Conservation (phyloP, 2,113 vertebrate genomes). For the Larimichthys crocea region DNA sequence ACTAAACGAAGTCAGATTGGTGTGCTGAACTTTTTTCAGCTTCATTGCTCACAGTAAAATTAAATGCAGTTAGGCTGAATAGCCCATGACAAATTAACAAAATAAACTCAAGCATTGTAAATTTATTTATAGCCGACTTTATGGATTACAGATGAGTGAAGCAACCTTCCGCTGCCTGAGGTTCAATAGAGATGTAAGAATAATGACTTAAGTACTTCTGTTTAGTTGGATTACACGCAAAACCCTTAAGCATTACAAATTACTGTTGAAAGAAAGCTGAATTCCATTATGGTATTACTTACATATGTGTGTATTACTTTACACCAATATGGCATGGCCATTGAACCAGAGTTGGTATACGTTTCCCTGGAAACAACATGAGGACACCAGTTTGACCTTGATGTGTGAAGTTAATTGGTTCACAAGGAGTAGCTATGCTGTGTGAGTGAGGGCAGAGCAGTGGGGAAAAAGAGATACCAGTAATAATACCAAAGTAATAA, state of each 20-base stretch:
- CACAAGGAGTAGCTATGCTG: background rate
- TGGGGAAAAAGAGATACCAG: background rate
- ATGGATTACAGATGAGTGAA: slow-evolving; percentile 48
- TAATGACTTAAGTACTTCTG: slow-evolving; percentile 50
- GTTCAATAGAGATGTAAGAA: slow-evolving; percentile 56
- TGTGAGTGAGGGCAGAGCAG: background rate
- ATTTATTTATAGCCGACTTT: slow-evolving; percentile 52
- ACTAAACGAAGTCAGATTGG: slow-evolving; percentile 19
- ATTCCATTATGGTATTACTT: slow-evolving; percentile 47
- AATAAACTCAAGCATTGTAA: slow-evolving; percentile 51
- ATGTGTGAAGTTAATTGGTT: slow-evolving; percentile 9
- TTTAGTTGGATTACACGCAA: slow-evolving; percentile 64
- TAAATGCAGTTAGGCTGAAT: slow-evolving; percentile 43
- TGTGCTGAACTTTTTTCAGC: slow-evolving; percentile 21
- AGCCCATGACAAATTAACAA: slow-evolving; percentile 56
- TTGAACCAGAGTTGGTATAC: background rate
- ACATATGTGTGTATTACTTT: slow-evolving; percentile 39
- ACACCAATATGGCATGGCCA: slow-evolving; percentile 10
- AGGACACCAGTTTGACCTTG: background rate
- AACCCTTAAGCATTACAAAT: slow-evolving; percentile 59
- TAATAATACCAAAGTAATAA: background rate
- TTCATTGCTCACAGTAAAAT: slow-evolving; percentile 36
- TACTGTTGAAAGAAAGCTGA: slow-evolving; percentile 37
- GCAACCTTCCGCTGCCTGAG: slow-evolving; percentile 28
- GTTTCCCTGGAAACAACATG: background rate